A percentile compares a stretch with the other conserved stretches of the same genome.
phyloP scores from a whole-genome alignment of 2,888 invertebrate genomes.

The Aphodius sticticus region DNA sequence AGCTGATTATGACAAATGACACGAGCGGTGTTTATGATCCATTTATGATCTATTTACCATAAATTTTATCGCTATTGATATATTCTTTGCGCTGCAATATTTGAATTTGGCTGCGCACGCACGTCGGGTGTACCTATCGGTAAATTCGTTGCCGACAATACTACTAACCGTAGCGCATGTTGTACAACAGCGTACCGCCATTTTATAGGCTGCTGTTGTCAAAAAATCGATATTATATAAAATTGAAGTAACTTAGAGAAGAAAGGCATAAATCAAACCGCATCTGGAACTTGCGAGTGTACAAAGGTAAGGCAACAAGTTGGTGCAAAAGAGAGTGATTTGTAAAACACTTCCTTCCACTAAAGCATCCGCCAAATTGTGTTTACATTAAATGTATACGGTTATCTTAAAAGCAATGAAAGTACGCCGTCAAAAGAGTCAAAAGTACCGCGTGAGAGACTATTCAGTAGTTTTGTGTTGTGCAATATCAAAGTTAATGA shows the following conservation, averaged over 20 bases:
- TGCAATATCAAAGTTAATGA: constrained; percentile 54
- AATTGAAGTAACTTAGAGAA: constrained; percentile 37
- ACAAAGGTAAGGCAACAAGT: constrained; percentile 57
- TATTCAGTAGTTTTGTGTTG: constrained; percentile 60
- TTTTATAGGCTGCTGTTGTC: constrained; percentile 37
- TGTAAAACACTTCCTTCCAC: constrained; percentile 55
- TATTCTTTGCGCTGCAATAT: not conserved
- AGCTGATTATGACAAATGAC: not conserved
- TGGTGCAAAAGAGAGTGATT: constrained; percentile 55
- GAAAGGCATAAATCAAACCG: constrained; percentile 38
- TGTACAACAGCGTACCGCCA: constrained; percentile 35
- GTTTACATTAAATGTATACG: constrained; percentile 52
- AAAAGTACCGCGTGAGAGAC: constrained; percentile 56
- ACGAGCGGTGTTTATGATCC: not conserved
- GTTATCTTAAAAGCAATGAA: constrained; percentile 50
- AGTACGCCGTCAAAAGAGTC: constrained; percentile 49
- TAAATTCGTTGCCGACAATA: constrained; percentile 14
- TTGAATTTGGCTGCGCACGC: constrained; percentile 8
- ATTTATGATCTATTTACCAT: not conserved
- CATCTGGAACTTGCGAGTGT: constrained; percentile 37
- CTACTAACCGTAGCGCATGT: constrained; percentile 12
- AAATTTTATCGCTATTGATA: not conserved
- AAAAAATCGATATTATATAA: constrained; percentile 35
- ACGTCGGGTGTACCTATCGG: constrained; percentile 8
- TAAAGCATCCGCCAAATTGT: constrained; percentile 53